These are phyloP conservation scores for Endotricha flammealis DNA, from an alignment of 2,888 invertebrate genomes.

Conservation along the genomic window DNA sequence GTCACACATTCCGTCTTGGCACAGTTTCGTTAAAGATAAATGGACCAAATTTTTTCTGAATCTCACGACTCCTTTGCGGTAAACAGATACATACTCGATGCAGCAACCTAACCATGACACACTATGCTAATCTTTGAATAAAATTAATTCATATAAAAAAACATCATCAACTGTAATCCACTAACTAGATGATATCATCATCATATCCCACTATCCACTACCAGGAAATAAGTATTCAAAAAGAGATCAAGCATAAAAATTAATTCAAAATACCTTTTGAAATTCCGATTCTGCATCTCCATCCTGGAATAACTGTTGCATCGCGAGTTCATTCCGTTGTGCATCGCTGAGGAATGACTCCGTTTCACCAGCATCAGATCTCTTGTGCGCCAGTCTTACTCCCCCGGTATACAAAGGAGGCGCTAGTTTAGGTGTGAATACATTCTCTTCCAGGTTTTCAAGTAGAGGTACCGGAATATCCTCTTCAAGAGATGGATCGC, in stretches of 20 bases:
- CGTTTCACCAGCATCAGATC: constrained; percentile 54
- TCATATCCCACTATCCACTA: too few species aligned
- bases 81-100: too few species aligned
- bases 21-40: too few species aligned
- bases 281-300: constrained; percentile 53
- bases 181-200: too few species aligned
- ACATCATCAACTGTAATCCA: too few species aligned
- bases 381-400: constrained; percentile 58
- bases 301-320: constrained; percentile 62
- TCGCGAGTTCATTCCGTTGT: constrained; percentile 65
- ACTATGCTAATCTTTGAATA: too few species aligned
- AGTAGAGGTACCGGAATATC: constrained; percentile 64
- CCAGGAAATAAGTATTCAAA: background rate
- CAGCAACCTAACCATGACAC: too few species aligned
- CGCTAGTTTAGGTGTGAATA: constrained; percentile 66
- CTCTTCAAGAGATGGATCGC: constrained; percentile 73
- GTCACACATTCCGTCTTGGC: too few species aligned
- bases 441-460: constrained; percentile 60
- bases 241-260: too few species aligned
- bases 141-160: too few species aligned
- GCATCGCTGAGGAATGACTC: constrained; percentile 63
- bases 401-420: constrained; percentile 63
- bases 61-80: too few species aligned
- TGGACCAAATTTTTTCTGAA: too few species aligned
- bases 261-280: constrained; percentile 44